These are phyloP conservation scores for Grus americana DNA, from an alignment of 2,113 vertebrate species.

Conservation along the genomic window DNA sequence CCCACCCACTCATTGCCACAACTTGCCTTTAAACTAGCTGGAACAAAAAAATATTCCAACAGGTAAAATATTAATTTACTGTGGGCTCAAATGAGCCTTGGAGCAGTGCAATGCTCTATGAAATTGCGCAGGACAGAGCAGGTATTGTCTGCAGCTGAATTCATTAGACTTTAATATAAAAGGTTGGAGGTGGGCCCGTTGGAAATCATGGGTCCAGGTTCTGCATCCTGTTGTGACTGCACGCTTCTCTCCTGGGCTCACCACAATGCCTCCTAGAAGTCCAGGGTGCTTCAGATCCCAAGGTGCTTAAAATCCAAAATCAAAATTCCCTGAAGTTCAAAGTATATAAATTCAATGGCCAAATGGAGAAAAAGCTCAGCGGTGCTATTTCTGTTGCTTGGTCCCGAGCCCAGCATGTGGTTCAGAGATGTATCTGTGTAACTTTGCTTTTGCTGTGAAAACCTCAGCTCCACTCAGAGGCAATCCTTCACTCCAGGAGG, in stretches of 20 bases:
- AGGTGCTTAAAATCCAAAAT: not conserved
- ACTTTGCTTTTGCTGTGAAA: not conserved
- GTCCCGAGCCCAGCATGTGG: not conserved
- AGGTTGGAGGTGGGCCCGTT: not conserved
- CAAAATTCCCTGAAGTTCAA: not conserved
- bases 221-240: not conserved
- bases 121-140: not conserved
- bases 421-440: not conserved
- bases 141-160: constrained; percentile 18
- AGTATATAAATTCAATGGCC: not conserved
- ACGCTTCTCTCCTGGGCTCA: not conserved
- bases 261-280: not conserved
- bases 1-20: constrained; percentile 8
- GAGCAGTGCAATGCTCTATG: not conserved
- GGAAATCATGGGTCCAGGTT: not conserved
- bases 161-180: not conserved
- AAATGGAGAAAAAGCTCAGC: not conserved
- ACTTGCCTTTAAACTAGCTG: constrained; percentile 40
- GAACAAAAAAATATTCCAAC: constrained; percentile 19
- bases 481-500: not conserved
- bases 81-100: constrained; percentile 16
- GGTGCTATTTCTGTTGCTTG: not conserved
- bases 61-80: constrained; percentile 44
- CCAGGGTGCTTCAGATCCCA: not conserved
- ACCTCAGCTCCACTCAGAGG: not conserved